A percentile compares a stretch with the other conserved stretches of the same genome.
Evolutionary conservation across 2,797 vertebrate genomes (phyloP).

Genomic region (Stomatorhinus walkeri): DNA sequence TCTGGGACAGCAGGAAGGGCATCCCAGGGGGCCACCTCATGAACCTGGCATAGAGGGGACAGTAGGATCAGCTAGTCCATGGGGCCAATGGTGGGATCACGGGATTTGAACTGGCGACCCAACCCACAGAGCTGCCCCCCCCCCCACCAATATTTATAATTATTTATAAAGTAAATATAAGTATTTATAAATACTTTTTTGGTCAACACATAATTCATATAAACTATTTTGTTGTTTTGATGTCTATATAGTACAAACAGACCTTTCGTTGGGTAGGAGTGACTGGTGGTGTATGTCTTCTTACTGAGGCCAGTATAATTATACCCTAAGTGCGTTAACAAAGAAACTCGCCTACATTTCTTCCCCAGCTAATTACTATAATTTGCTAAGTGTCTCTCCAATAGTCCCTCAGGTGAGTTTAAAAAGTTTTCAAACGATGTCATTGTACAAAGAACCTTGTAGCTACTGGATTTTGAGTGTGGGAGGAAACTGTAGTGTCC

Average conservation of each 20-base stretch:
- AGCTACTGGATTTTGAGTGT: not conserved
- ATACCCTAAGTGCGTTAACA: not conserved
- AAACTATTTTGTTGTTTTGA: not conserved
- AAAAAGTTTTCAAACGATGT: not conserved
- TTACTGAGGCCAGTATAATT: not conserved
- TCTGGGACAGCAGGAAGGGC: not conserved
- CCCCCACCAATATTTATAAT: not conserved
- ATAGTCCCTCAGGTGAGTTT: not conserved
- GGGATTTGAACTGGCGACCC: not conserved
- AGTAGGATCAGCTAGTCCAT: not conserved
- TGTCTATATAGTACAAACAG: not conserved
- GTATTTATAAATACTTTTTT: not conserved
- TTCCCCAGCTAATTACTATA: conserved; percentile 2
- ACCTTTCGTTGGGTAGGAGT: not conserved
- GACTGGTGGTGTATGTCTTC: not conserved
- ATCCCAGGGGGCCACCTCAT: not conserved
- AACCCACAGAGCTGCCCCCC: not conserved
- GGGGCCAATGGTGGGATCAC: not conserved
- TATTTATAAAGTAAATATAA: too few species aligned
- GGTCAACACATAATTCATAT: not conserved
- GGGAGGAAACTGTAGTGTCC: not conserved
- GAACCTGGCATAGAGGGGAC: not conserved
- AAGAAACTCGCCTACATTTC: not conserved
- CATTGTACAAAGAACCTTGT: not conserved
- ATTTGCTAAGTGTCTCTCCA: not conserved